Conservation (phyloP, 2,113 vertebrate species). For the Mormyrus iriodes region DNA sequence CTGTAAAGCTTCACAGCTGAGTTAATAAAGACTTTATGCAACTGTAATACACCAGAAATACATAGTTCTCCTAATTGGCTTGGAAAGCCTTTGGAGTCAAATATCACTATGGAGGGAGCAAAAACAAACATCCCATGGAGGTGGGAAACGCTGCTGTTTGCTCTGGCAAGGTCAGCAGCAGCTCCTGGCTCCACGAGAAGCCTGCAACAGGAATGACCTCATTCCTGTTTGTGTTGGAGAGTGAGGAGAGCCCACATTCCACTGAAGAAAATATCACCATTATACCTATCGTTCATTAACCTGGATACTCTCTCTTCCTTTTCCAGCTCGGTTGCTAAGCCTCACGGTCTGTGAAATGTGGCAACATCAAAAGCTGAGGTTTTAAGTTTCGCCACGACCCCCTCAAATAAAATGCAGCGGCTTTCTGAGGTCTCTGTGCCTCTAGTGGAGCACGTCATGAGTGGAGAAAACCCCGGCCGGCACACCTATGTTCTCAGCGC, state of each 20-base stretch:
- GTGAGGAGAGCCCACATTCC: conserved; percentile 14
- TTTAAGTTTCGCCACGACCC: conserved; percentile 9
- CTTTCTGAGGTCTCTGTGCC: background rate
- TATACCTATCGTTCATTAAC: conserved; percentile 1
- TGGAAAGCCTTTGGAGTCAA: background rate
- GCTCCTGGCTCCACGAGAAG: conserved; percentile 12
- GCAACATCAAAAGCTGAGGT: conserved; percentile 43
- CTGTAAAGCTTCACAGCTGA: background rate
- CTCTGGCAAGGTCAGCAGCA: conserved; percentile 18
- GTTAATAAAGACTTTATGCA: background rate
- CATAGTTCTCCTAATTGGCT: conserved; percentile 28
- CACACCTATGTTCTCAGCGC: background rate
- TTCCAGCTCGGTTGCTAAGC: conserved; percentile 25
- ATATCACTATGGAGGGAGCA: conserved; percentile 35
- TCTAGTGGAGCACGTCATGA: background rate
- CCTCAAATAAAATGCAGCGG: background rate
- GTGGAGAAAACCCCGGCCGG: background rate
- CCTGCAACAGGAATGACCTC: conserved; percentile 31
- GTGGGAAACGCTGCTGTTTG: conserved; percentile 28
- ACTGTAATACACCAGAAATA: background rate
- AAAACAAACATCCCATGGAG: conserved; percentile 33
- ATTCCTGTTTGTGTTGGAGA: conserved; percentile 37
- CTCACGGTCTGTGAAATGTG: conserved; percentile 43
- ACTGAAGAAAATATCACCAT: background rate
- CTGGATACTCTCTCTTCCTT: background rate